Evolutionary conservation across 2,888 invertebrate species (phyloP).

Genomic region (Mythimna vitellina): DNA sequence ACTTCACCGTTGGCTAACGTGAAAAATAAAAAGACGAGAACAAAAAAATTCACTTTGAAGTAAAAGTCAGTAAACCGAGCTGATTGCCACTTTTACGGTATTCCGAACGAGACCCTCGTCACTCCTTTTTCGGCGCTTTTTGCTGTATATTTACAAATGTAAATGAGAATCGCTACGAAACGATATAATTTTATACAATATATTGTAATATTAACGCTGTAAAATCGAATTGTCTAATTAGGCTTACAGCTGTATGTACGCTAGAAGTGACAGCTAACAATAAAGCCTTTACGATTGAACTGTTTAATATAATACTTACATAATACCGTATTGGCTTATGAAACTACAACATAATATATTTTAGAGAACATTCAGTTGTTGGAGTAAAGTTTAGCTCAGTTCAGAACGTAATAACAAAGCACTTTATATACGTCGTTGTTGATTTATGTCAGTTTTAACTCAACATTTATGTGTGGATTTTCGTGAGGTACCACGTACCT

Average conservation of each 20-base stretch:
- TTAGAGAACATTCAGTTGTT: constrained; percentile 11
- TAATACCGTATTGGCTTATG: constrained; percentile 16
- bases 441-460: constrained; percentile 31
- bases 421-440: constrained; percentile 17
- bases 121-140: constrained; percentile 79
- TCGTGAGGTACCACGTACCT: background rate
- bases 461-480: background rate
- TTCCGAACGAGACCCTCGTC: constrained; percentile 84
- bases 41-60: constrained; percentile 81
- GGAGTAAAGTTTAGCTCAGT: constrained; percentile 32
- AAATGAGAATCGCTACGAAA: constrained; percentile 70
- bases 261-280: constrained; percentile 11
- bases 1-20: constrained; percentile 70
- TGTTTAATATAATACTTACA: constrained; percentile 11
- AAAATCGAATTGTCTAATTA: constrained; percentile 39
- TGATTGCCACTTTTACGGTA: constrained; percentile 86
- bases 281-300: constrained; percentile 27
- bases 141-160: constrained; percentile 80
- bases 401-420: constrained; percentile 24
- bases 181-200: constrained; percentile 62
- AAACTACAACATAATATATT: constrained; percentile 31
- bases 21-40: constrained; percentile 76
- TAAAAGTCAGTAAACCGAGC: constrained; percentile 81
- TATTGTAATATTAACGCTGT: constrained; percentile 50
- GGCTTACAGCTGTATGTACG: constrained; percentile 9